Evolutionary conservation across 2,888 invertebrate genomes (phyloP), one percentile per base, ranked within the genome.

Genomic region (Incurvaria masculella): DNA sequence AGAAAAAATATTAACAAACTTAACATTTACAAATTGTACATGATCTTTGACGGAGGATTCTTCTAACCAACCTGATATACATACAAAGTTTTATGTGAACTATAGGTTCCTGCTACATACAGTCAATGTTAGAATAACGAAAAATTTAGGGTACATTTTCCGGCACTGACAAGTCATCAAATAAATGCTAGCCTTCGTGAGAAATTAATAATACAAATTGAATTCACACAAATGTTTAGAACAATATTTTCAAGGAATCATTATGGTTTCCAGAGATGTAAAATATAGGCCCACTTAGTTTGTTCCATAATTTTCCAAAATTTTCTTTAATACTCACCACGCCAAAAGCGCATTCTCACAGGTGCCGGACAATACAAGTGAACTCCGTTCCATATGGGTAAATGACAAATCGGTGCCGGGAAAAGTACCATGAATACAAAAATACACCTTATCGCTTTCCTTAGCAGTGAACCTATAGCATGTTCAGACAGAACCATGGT

Each of bases 401-500:
- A 57, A 58, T 58, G 58, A 55, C 56, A 59, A 56, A 54, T 57
- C 56, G 58, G 50, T 50, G 49, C 38, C 50, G 54, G 53, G 56
- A 55, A 48, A 19, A 21, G 45, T 21, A 21, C 17, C 18, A 42
- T 21, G 1, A 44, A 44, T 40, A 44, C 20, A 33, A 23, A 3
- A 5, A 23, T 39, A 20, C 43, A 16, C 2, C 16, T 45, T 11
- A 44, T 49, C 51, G 51, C 53, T 49, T 51, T 49, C 21, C 47
- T 53, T 52, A 53, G 52, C 51, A 53, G 52, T 53, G 52, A 53
- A 53, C 49, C 46, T 45, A 50, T 52, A 56, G 49, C 53, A 52
- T 53, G 55, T 54, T 57, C 57, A 55, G 53, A 54, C 61, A 59
- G 60, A 57, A 56, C 56, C 57, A 56, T 59, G 58, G 53, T 53